Evolutionary conservation across 2,797 vertebrate genomes (phyloP).

Genomic region (Xenops minutus): DNA sequence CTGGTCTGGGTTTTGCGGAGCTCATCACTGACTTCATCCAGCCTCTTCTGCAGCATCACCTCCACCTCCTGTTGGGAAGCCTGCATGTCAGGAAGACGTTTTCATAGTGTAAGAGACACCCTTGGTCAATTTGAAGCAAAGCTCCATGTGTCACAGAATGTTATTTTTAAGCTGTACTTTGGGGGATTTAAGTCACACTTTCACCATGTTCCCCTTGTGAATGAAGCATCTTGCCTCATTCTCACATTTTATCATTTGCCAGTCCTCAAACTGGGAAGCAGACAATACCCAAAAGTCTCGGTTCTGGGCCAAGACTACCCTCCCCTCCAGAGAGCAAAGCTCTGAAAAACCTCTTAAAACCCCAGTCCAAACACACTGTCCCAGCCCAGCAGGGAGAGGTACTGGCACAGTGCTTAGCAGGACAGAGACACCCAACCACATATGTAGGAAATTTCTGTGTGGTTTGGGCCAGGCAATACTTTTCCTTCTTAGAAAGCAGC

Average conservation of each 20-base stretch:
- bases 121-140: not conserved
- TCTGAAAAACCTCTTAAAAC: not conserved
- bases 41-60: constrained; percentile 81
- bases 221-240: fast-evolving
- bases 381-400: not conserved
- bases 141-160: not conserved
- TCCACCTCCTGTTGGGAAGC: constrained; percentile 81
- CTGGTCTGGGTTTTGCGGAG: constrained; percentile 83
- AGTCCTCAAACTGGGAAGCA: not conserved
- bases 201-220: fast-evolving
- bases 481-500: not conserved
- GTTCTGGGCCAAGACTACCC: not conserved
- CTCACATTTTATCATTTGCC: not conserved
- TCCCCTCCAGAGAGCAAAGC: not conserved
- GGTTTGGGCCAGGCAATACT: not conserved
- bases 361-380: fast-evolving
- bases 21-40: constrained; percentile 89
- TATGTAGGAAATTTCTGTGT: not conserved
- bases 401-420: not conserved
- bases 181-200: not conserved
- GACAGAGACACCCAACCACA: not conserved
- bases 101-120: not conserved
- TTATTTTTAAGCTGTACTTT: not conserved
- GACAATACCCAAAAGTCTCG: not conserved
- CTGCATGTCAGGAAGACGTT: constrained; percentile 60